Base-by-base conservation (phyloP, 2,113 vertebrate species). In the Cryptomyrus ogoouensis region DNA sequence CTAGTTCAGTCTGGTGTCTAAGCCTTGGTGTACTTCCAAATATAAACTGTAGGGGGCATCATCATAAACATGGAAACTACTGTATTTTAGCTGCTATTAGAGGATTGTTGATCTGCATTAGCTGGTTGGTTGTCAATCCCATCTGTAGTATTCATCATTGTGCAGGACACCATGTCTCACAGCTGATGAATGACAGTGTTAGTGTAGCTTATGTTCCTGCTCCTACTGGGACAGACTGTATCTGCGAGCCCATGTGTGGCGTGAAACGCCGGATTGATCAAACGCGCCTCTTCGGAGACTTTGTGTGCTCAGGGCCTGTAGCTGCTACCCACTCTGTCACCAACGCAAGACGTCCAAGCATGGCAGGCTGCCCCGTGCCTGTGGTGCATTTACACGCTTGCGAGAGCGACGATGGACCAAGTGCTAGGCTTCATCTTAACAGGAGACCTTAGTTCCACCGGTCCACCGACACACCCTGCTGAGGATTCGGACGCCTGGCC, bases 341-440 rank as follows among this genome's bases (percentile, higher is more conserved):
- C 5, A 31, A 88, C 8, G 92, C 92, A 93, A 93, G 92, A 88
- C 91, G 91, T 94, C 92, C 92, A 92, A 92, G 90, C 92, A 93
- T 89, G 46, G 5, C 88, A 89, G 88, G 91, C 88, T 88, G 8
- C 42, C 10, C 70, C 9, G 84, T 93, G 92, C 90, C 90, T 88
- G 9, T 19, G 31, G 91, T 93, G 92, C 24, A 92, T 93, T 93
- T 93, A 90, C 92, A 91, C 90, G 42, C 92, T 93, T 93, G 93
- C 92, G 42, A 93, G 91, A 94, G 4, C 27, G 91, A 92, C n/a
- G 70, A 92, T 80, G 92, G 89, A 90, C 91, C 92, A 89, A 92
- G 91, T 93, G 92, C 92, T 93, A 91, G 27, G 89, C 90, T 91
- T 92, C 66, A n/a, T 46, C 47, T n/a, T 88, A 15, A 47, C 87